phyloP scores from a whole-genome alignment of 2,888 invertebrate genomes.

The Nemotelus pantherinus region DNA sequence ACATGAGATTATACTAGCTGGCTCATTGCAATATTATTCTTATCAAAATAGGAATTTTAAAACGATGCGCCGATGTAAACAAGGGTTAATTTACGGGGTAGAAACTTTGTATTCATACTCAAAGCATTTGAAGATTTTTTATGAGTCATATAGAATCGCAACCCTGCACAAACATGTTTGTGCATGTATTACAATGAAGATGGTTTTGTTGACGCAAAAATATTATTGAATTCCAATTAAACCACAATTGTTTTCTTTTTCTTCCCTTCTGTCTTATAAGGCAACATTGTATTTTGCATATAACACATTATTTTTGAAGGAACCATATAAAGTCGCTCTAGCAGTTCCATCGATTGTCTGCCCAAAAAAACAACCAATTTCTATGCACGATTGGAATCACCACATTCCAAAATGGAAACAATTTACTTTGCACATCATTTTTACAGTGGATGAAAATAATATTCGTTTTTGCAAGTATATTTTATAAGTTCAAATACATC shows the following conservation, averaged over 20 bases:
- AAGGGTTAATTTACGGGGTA: too few species aligned
- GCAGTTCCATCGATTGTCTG: constrained; percentile 10
- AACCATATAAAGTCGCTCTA: constrained; percentile 25
- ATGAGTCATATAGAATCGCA: too few species aligned
- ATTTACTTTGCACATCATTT: constrained; percentile 7
- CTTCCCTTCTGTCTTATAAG: constrained; percentile 28
- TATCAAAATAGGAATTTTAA: too few species aligned
- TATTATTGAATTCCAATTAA: constrained; percentile 13
- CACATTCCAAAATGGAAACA: constrained; percentile 1
- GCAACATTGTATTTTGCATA: constrained; percentile 11
- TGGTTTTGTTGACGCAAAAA: too few species aligned
- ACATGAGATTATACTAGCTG: too few species aligned
- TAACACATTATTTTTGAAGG: not conserved
- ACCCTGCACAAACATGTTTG: too few species aligned
- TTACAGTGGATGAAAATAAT: not conserved
- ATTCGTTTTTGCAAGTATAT: not conserved
- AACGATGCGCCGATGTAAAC: too few species aligned
- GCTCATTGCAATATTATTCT: too few species aligned
- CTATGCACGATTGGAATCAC: not conserved
- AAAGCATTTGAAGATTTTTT: too few species aligned
- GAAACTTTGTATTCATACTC: too few species aligned
- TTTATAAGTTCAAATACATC: too few species aligned
- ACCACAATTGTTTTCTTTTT: not conserved
- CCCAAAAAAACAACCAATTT: constrained; percentile 13
- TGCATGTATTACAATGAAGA: too few species aligned